phyloP scores from a whole-genome alignment of 2,888 invertebrate genomes.

The Drosophila austrosaltans region DNA sequence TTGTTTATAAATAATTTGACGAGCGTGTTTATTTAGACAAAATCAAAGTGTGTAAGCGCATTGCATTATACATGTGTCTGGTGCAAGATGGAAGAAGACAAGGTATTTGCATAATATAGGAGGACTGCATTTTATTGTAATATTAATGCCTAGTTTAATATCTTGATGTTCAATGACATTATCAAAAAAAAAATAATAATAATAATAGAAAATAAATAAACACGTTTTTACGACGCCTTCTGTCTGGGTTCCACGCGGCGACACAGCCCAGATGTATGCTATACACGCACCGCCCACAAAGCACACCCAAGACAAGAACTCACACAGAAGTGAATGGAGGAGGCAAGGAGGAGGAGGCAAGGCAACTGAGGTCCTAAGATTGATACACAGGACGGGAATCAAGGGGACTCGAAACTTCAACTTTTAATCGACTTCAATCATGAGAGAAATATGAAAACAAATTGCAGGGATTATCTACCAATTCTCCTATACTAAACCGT shows the following conservation, averaged over 20 bases:
- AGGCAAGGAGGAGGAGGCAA: background rate
- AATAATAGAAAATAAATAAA: background rate
- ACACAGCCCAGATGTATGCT: slow-evolving; percentile 42
- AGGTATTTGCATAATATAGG: background rate
- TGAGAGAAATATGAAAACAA: too few species aligned
- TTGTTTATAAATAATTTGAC: slow-evolving; percentile 60
- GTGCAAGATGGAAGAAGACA: background rate
- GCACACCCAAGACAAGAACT: slow-evolving; percentile 47
- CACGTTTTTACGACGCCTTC: slow-evolving; percentile 31
- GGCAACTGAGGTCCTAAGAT: background rate
- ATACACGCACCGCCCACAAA: slow-evolving; percentile 42
- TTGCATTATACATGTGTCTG: slow-evolving; percentile 20
- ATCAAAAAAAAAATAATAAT: background rate
- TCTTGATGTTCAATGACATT: slow-evolving; percentile 75
- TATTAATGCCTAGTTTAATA: slow-evolving; percentile 59
- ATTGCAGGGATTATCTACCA: too few species aligned
- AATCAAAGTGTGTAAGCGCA: slow-evolving; percentile 67
- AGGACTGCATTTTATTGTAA: slow-evolving; percentile 22
- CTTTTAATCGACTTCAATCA: too few species aligned
- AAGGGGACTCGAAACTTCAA: too few species aligned
- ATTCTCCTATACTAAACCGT: background rate
- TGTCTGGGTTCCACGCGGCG: slow-evolving; percentile 45
- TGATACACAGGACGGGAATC: background rate
- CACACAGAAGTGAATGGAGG: slow-evolving; percentile 34
- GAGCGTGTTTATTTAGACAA: slow-evolving; percentile 71